Conservation (phyloP, 2,888 invertebrate genomes). For the Chrysolina americana region DNA sequence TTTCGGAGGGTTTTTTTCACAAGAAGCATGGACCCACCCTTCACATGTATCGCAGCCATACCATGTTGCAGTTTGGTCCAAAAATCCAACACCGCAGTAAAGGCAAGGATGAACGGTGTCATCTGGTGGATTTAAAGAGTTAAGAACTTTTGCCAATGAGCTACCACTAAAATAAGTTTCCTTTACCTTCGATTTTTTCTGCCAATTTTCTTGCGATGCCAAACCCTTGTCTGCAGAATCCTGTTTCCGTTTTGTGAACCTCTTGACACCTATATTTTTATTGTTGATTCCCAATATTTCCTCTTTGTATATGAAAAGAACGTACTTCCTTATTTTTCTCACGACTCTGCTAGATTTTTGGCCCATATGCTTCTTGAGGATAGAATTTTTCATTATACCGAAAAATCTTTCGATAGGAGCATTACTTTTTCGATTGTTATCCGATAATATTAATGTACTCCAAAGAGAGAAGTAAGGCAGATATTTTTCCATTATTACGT, state of each 20-base stretch:
- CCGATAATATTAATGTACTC: slow-evolving; percentile 25
- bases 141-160: background rate
- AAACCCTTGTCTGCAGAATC: background rate
- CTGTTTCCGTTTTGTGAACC: background rate
- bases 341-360: background rate
- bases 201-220: background rate
- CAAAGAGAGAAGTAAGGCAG: slow-evolving; percentile 32
- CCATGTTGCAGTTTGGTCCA: background rate
- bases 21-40: background rate
- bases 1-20: background rate
- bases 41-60: background rate
- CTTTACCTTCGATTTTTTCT: background rate
- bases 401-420: background rate
- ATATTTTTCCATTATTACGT: slow-evolving; percentile 27
- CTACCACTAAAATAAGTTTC: background rate
- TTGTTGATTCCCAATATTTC: background rate
- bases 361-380: slow-evolving; percentile 1
- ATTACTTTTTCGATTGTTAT: slow-evolving; percentile 19
- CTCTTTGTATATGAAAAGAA: slow-evolving; percentile 10
- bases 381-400: background rate
- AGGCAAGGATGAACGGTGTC: background rate
- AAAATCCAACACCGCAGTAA: background rate
- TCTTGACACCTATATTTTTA: slow-evolving; percentile 1
- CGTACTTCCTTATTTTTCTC: slow-evolving; percentile 5
- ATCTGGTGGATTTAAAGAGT: background rate